phyloP scores from a whole-genome alignment of 1,140 invertebrate genomes.

The Euwallacea fornicatus region DNA sequence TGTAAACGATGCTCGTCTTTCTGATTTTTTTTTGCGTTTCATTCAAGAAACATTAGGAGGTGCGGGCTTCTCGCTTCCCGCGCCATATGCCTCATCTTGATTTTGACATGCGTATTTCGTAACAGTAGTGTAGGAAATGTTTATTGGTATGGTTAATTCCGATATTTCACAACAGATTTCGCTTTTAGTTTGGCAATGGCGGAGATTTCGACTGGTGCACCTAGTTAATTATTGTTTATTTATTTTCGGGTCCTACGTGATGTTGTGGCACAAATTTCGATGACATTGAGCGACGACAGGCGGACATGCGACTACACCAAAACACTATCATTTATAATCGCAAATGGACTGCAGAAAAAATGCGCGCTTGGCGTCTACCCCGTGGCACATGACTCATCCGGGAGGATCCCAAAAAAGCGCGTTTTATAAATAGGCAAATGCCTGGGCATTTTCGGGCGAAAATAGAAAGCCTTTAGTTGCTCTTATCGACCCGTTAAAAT shows the following conservation, averaged over 20 bases:
- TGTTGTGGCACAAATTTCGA: neutral
- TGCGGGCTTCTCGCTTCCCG: neutral
- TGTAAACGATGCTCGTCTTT: neutral
- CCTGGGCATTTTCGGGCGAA: too few species aligned
- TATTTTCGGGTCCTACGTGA: neutral
- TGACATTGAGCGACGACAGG: conserved; percentile 15
- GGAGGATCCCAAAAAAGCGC: conserved; percentile 10
- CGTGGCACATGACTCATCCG: conserved; percentile 6
- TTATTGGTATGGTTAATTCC: too few species aligned
- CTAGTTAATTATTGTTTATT: neutral
- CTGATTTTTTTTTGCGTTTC: neutral
- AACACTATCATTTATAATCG: conserved; percentile 21
- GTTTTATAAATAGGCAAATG: conserved; percentile 2
- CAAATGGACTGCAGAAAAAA: neutral
- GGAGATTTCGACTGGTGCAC: neutral
- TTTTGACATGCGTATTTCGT: too few species aligned
- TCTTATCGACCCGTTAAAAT: too few species aligned
- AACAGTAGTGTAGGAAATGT: too few species aligned
- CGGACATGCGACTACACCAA: conserved; percentile 19
- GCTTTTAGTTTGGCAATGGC: neutral
- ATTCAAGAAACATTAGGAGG: conserved; percentile 1
- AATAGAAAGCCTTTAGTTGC: too few species aligned
- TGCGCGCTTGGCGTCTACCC: conserved; percentile 8
- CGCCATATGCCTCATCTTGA: neutral
- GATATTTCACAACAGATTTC: too few species aligned